phyloP scores from a whole-genome alignment of 2,888 invertebrate genomes.

The Physocephala rufipes region DNA sequence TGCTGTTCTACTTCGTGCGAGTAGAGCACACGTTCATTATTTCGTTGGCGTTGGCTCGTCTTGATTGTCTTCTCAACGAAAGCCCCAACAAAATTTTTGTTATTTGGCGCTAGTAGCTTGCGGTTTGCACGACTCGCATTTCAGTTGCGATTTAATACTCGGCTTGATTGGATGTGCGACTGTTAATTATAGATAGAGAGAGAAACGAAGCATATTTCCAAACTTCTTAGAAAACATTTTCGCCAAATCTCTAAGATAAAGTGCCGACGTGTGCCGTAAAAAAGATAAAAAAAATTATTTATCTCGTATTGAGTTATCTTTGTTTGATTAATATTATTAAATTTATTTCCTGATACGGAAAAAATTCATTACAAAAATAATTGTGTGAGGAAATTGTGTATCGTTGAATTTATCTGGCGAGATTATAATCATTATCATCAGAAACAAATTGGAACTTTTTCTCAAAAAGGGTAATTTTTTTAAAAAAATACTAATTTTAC shows the following conservation, averaged over 20 bases:
- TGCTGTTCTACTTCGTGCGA: too few species aligned
- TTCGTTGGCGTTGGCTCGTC: background rate
- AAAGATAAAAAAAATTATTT: background rate
- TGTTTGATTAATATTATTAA: background rate
- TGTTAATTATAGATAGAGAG: too few species aligned
- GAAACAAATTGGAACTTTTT: too few species aligned
- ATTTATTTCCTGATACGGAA: background rate
- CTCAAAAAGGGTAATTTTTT: too few species aligned
- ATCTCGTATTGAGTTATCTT: background rate
- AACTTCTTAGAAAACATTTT: background rate
- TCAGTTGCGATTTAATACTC: conserved; percentile 51
- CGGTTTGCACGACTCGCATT: conserved; percentile 1
- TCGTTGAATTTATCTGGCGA: too few species aligned
- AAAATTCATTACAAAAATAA: background rate
- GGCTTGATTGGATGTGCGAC: conserved; percentile 46
- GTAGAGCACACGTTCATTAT: too few species aligned
- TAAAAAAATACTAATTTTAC: too few species aligned
- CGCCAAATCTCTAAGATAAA: background rate
- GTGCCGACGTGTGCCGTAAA: background rate
- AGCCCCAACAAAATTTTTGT: conserved; percentile 16
- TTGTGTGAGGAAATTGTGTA: too few species aligned
- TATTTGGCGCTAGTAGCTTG: conserved; percentile 24
- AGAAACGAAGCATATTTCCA: background rate
- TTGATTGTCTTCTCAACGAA: background rate
- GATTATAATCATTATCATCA: too few species aligned